Evolutionary conservation across 2,888 invertebrate genomes (phyloP).

Genomic region (Noctua pronuba): DNA sequence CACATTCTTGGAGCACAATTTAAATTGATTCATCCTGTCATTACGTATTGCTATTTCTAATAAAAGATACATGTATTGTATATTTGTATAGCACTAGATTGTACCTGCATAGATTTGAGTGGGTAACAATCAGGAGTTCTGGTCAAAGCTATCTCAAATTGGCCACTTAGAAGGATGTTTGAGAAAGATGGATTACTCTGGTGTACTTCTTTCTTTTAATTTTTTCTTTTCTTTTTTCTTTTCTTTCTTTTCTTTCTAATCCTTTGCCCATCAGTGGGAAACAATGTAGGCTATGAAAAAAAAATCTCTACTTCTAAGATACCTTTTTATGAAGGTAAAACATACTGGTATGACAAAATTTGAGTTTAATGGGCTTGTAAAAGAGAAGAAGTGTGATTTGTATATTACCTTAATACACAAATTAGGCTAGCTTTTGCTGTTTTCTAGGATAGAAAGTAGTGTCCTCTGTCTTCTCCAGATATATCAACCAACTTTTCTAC

Average conservation of each 20-base stretch:
- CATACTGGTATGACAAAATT: not conserved
- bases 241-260: too few species aligned
- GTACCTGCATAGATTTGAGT: conserved; percentile 6
- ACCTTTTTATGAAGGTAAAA: not conserved
- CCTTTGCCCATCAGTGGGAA: too few species aligned
- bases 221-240: too few species aligned
- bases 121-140: not conserved
- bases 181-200: not conserved
- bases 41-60: conserved; percentile 48
- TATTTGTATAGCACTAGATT: not conserved
- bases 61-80: conserved; percentile 17
- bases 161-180: not conserved
- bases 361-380: not conserved
- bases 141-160: not conserved
- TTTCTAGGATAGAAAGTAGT: not conserved
- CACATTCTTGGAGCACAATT: conserved; percentile 56
- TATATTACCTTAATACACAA: not conserved
- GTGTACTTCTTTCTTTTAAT: too few species aligned
- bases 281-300: too few species aligned
- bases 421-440: not conserved
- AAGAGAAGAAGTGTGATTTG: not conserved
- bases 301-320: not conserved
- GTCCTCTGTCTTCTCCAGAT: not conserved
- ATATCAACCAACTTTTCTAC: not conserved
- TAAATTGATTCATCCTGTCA: conserved; percentile 73